These are phyloP conservation scores for Epistrophe eligans DNA, from an alignment of 2,888 invertebrate species.

Conservation along the genomic window DNA sequence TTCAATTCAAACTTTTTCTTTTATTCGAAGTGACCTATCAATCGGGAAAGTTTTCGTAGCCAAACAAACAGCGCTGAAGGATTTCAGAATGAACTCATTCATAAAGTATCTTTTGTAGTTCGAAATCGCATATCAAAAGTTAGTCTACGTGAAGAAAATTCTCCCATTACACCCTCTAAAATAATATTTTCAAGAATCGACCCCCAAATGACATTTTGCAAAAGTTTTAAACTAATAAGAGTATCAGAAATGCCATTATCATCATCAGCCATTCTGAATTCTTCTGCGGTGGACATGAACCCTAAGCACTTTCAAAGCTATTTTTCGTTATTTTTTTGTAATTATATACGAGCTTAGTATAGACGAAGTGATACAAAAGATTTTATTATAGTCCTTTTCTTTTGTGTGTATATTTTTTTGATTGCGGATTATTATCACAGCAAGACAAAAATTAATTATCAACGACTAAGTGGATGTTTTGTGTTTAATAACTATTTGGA, in stretches of 20 bases:
- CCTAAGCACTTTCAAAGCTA: neutral
- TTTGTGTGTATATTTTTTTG: conserved; percentile 42
- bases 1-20: conserved; percentile 19
- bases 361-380: conserved; percentile 58
- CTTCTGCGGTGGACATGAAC: neutral
- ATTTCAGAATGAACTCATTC: conserved; percentile 32
- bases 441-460: conserved; percentile 53
- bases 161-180: neutral
- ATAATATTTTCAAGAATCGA: conserved; percentile 5
- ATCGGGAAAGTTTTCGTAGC: conserved; percentile 17
- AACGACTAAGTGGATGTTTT: conserved; percentile 38
- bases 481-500: conserved; percentile 46
- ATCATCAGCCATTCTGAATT: neutral
- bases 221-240: neutral
- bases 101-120: conserved; percentile 15
- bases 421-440: conserved; percentile 48
- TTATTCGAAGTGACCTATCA: conserved; percentile 13
- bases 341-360: conserved; percentile 39
- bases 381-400: conserved; percentile 41
- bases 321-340: neutral
- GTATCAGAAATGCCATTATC: neutral
- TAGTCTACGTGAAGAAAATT: neutral
- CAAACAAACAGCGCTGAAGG: conserved; percentile 3
- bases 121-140: conserved; percentile 6
- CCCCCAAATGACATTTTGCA: conserved; percentile 15